Conservation (phyloP, 1,140 invertebrate species). For the Drosophila nannoptera region DNA sequence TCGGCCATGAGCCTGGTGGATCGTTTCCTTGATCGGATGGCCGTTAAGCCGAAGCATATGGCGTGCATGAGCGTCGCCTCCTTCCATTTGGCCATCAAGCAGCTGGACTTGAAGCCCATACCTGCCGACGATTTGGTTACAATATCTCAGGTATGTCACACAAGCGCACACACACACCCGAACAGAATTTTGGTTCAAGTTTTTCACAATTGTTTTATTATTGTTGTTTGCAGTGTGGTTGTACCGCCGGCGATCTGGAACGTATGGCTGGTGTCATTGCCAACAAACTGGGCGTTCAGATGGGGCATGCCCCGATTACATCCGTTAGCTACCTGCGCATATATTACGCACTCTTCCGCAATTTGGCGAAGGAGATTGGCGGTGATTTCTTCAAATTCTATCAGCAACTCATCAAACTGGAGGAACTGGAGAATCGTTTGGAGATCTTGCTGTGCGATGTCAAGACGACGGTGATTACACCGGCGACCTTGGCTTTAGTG, state of each 20-base stretch:
- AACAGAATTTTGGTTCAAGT: too few species aligned
- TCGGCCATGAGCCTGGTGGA: constrained; percentile 88
- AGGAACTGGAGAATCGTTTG: constrained; percentile 83
- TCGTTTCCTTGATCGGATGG: constrained; percentile 86
- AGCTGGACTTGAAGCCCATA: constrained; percentile 75
- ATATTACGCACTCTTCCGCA: constrained; percentile 82
- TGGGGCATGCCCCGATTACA: constrained; percentile 82
- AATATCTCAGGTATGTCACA: constrained; percentile 68
- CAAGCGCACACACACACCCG: neutral
- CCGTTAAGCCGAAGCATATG: constrained; percentile 81
- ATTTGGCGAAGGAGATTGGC: constrained; percentile 80
- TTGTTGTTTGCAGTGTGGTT: constrained; percentile 84
- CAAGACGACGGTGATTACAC: constrained; percentile 83
- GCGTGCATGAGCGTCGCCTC: constrained; percentile 79
- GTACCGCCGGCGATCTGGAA: constrained; percentile 85
- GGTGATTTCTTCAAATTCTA: constrained; percentile 80
- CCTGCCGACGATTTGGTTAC: constrained; percentile 78
- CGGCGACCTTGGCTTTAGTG: constrained; percentile 85
- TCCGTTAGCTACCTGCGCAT: constrained; percentile 84
- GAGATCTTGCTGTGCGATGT: constrained; percentile 87
- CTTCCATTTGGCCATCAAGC: constrained; percentile 79
- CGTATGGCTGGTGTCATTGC: constrained; percentile 87
- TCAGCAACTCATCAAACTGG: constrained; percentile 73
- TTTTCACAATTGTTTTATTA: constrained; percentile 8
- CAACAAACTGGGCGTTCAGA: constrained; percentile 84